phyloP scores from a whole-genome alignment of 1,140 invertebrate species.

The Holcopasites calliopsidis region DNA sequence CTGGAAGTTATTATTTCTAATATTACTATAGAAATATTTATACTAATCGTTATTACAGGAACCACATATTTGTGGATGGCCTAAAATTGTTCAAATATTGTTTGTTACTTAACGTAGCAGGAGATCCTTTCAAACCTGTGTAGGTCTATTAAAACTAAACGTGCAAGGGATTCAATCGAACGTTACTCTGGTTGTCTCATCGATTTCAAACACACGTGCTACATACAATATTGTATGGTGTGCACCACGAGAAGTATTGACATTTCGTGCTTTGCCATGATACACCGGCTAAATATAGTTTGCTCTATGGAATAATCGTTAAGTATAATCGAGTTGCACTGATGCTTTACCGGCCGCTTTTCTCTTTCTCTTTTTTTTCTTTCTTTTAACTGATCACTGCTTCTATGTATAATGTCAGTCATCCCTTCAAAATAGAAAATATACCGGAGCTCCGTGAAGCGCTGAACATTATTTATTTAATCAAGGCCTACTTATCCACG shows the following conservation, averaged over 20 bases:
- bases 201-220: not conserved
- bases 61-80: not conserved
- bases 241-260: conserved; percentile 20
- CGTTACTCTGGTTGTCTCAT: not conserved
- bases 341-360: not conserved
- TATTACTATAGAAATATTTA: too few species aligned
- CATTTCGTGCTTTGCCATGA: conserved; percentile 27
- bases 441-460: too few species aligned
- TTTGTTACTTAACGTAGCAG: too few species aligned
- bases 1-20: not conserved
- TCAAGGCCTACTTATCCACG: too few species aligned
- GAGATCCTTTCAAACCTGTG: too few species aligned
- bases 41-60: too few species aligned
- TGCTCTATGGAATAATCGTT: conserved; percentile 28
- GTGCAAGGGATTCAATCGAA: not conserved
- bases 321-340: conserved; percentile 1
- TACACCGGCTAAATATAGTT: conserved; percentile 32
- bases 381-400: not conserved
- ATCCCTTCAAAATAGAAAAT: not conserved
- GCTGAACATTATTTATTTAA: too few species aligned
- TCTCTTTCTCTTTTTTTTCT: not conserved
- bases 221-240: conserved; percentile 4
- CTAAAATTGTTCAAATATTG: not conserved
- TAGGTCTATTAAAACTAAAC: not conserved
- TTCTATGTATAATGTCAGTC: not conserved